Conservation (phyloP, 2,113 vertebrate species). For the Numenius arquata region DNA sequence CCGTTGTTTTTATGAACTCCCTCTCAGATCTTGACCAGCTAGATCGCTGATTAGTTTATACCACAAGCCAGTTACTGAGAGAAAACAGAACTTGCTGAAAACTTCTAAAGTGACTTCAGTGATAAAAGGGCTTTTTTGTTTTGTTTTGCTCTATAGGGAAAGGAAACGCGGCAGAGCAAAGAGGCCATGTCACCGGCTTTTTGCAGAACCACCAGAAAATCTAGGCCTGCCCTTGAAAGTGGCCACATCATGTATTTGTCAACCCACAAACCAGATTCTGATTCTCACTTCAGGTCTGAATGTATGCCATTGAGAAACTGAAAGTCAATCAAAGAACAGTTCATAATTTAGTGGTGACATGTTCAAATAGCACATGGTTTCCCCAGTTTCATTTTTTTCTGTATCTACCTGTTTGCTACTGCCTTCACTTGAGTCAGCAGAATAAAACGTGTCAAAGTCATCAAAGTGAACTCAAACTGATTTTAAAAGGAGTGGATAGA, state of each 20-base stretch:
- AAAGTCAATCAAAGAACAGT: not conserved
- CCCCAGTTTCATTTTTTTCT: not conserved
- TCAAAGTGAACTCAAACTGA: not conserved
- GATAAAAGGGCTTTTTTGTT: not conserved
- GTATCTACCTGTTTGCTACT: slow-evolving; percentile 19
- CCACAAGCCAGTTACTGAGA: not conserved
- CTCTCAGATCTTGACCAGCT: not conserved
- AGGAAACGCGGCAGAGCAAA: not conserved
- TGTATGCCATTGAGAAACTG: not conserved
- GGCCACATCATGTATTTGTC: not conserved
- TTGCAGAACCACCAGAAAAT: slow-evolving; percentile 32
- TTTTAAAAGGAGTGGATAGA: not conserved
- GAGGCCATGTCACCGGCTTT: not conserved
- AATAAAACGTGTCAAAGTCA: not conserved
- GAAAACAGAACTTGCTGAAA: slow-evolving; percentile 6
- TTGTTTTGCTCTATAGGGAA: not conserved
- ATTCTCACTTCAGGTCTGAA: not conserved
- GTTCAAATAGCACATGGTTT: not conserved
- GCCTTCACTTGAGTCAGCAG: not conserved
- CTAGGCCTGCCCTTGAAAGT: not conserved
- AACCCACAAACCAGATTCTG: not conserved
- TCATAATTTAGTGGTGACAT: not conserved
- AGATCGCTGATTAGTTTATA: not conserved
- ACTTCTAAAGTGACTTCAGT: not conserved
- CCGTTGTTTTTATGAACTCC: slow-evolving; percentile 18